Evolutionary conservation across 1,140 invertebrate species (phyloP).

Genomic region (Plectus sambesii): DNA sequence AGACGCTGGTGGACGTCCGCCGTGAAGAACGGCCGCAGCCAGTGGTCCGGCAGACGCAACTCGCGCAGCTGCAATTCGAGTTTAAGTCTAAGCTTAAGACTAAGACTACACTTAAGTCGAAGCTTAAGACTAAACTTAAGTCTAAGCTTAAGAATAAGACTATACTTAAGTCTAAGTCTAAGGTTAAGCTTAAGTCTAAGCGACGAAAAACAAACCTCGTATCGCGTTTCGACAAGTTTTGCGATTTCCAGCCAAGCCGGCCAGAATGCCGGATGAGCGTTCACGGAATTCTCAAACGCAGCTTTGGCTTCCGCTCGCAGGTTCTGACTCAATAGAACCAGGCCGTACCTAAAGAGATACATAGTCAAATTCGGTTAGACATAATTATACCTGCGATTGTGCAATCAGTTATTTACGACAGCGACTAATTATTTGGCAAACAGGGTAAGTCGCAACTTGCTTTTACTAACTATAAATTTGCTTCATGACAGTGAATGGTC

Average conservation of each 20-base stretch:
- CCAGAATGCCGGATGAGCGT: slow-evolving; percentile 16
- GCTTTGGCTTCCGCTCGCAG: not conserved
- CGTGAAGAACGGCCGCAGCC: slow-evolving; percentile 26
- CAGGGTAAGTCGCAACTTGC: not conserved
- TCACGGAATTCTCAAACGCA: slow-evolving; percentile 6
- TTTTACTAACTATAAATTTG: not conserved
- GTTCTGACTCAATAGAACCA: slow-evolving; percentile 1
- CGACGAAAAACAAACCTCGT: not conserved
- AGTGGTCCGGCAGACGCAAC: slow-evolving; percentile 8
- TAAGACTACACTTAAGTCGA: no score
- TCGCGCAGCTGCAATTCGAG: slow-evolving; percentile 25
- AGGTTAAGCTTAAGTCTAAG: slow-evolving; percentile 4
- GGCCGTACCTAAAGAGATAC: slow-evolving; percentile 1
- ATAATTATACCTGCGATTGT: no score
- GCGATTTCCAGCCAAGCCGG: slow-evolving; percentile 18
- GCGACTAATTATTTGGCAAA: no score
- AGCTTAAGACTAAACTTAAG: not conserved
- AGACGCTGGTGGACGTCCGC: slow-evolving; percentile 26
- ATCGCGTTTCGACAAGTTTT: slow-evolving; percentile 4
- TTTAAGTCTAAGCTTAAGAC: slow-evolving; percentile 1
- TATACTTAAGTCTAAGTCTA: slow-evolving; percentile 16
- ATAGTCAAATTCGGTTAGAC: slow-evolving; percentile 2
- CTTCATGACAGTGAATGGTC: not conserved
- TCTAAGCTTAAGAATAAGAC: slow-evolving; percentile 7
- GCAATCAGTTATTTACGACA: no score